Conservation (phyloP, 2,797 vertebrate genomes). For the Enteromius anoplus region DNA sequence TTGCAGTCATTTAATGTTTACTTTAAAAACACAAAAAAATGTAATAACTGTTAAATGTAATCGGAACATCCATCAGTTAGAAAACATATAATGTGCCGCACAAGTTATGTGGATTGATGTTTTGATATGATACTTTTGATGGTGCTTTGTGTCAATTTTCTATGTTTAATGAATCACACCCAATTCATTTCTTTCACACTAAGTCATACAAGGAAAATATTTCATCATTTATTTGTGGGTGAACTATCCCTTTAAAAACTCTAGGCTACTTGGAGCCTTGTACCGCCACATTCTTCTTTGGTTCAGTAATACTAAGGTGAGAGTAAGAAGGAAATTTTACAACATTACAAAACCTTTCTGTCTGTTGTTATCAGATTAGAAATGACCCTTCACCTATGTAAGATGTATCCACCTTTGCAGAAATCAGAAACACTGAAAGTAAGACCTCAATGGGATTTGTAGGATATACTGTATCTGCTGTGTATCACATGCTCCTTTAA, state of each 20-base stretch:
- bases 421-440: background rate
- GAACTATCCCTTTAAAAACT: background rate
- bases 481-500: constrained; percentile 42
- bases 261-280: background rate
- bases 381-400: background rate
- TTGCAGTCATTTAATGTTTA: background rate
- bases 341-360: background rate
- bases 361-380: constrained; percentile 14
- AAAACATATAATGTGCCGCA: background rate
- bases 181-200: background rate
- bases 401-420: background rate
- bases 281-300: constrained; percentile 21
- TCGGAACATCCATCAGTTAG: background rate
- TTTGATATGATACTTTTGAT: background rate
- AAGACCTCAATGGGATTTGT: constrained; percentile 18
- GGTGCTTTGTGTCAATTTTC: background rate
- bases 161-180: background rate
- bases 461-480: background rate
- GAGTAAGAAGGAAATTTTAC: background rate
- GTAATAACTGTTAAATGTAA: background rate
- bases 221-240: background rate
- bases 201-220: background rate
- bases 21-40: background rate
- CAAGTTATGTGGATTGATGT: background rate
- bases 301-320: constrained; percentile 12